Evolutionary conservation across 64 coral and sea anemone species (phyloP).

Genomic region (Pocillopora damicornis): DNA sequence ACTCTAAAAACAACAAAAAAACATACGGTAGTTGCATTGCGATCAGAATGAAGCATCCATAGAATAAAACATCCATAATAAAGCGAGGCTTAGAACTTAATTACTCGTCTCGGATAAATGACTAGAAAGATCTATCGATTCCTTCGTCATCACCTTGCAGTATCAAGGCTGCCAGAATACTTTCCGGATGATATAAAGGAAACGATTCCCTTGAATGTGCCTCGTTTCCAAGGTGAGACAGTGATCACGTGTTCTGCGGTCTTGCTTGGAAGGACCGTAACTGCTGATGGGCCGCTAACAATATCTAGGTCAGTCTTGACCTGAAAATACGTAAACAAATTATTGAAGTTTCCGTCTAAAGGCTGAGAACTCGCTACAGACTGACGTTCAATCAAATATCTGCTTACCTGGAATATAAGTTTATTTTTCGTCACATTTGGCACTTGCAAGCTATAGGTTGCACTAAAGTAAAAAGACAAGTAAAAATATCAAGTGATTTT

Average conservation of each 20-base stretch:
- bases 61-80: neutral
- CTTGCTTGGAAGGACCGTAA: conserved; percentile 75
- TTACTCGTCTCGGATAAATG: neutral
- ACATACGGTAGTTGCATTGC: neutral
- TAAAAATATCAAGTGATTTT: neutral
- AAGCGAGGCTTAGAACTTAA: neutral
- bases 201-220: conserved; percentile 71
- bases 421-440: conserved; percentile 88
- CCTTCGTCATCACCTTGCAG: conserved; percentile 21
- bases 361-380: too few species aligned
- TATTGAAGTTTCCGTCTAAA: neutral
- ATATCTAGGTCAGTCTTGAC: conserved; percentile 89
- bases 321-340: conserved; percentile 12
- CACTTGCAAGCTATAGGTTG: conserved; percentile 58
- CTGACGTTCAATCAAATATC: neutral
- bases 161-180: neutral
- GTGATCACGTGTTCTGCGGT: conserved; percentile 68
- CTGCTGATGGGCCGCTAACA: conserved; percentile 54
- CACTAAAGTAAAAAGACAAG: conserved; percentile 26
- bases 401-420: conserved; percentile 68
- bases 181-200: conserved; percentile 57
- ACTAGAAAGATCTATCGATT: neutral
- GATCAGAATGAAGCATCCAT: neutral
- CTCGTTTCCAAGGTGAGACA: conserved; percentile 93
- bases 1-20: conserved; percentile 27